Percentiles rank a stretch among this genome's conserved stretches.
phyloP scores from a whole-genome alignment of 2,797 vertebrate species.

The Carcharodon carcharias region DNA sequence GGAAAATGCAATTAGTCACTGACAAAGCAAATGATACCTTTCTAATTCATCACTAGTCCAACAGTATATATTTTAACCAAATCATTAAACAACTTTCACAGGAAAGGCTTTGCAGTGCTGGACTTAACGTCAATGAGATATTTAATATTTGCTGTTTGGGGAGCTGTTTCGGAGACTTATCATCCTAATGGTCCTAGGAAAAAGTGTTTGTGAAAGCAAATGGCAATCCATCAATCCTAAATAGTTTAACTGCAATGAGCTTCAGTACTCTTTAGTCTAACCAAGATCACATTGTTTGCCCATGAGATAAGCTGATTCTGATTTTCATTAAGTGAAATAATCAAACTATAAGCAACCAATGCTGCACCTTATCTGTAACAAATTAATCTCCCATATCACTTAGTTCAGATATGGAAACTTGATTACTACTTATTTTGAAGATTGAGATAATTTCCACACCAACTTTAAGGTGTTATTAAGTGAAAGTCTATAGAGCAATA shows the following conservation, averaged over 20 bases:
- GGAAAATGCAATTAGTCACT: neutral
- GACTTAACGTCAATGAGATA: conserved; percentile 31
- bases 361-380: neutral
- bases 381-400: neutral
- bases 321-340: conserved; percentile 2
- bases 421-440: neutral
- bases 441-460: neutral
- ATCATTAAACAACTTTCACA: conserved; percentile 28
- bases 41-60: neutral
- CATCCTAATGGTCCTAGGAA: conserved; percentile 22
- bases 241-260: conserved; percentile 15
- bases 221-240: conserved; percentile 32
- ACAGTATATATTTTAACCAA: neutral
- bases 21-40: neutral
- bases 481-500: neutral
- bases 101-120: neutral
- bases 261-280: conserved; percentile 11
- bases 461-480: neutral
- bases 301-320: neutral
- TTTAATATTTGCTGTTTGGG: conserved; percentile 1
- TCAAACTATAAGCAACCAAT: neutral
- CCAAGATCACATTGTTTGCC: neutral
- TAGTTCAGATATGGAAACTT: neutral
- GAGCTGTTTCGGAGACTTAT: conserved; percentile 23
- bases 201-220: conserved; percentile 27